phyloP scores from a whole-genome alignment of 2,797 vertebrate species.

The Lutjanus argentimaculatus region DNA sequence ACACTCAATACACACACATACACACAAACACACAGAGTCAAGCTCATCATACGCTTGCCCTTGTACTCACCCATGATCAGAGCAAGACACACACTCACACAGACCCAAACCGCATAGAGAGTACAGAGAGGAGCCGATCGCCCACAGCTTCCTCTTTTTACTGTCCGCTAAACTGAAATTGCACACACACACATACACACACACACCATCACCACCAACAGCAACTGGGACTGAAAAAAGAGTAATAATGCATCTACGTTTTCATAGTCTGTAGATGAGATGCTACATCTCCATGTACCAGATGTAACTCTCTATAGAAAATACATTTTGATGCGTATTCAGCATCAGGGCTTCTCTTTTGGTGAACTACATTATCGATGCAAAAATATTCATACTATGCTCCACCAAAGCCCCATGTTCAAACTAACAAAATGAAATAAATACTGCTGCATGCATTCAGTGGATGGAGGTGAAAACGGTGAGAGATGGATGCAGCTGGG shows the following conservation, averaged over 20 bases:
- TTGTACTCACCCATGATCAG: constrained; percentile 80
- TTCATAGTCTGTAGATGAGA: constrained; percentile 41
- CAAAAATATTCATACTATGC: constrained; percentile 23
- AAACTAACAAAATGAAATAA: not conserved
- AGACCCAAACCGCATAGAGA: constrained; percentile 76
- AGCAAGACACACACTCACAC: constrained; percentile 72
- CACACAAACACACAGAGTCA: constrained; percentile 13
- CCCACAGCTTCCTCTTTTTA: constrained; percentile 80
- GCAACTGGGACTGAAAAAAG: constrained; percentile 22
- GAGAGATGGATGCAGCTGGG: not conserved
- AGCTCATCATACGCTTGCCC: constrained; percentile 72
- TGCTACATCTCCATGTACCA: constrained; percentile 9
- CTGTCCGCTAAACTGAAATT: constrained; percentile 67
- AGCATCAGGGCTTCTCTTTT: not conserved
- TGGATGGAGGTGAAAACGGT: not conserved
- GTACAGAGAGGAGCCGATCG: constrained; percentile 72
- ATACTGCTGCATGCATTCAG: not conserved
- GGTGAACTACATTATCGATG: constrained; percentile 18
- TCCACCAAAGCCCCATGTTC: constrained; percentile 1
- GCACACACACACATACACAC: constrained; percentile 42
- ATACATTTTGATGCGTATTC: constrained; percentile 24
- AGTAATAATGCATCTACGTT: constrained; percentile 50
- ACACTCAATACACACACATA: constrained; percentile 45
- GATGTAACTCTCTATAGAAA: constrained; percentile 42
- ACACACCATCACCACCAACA: constrained; percentile 10